Base-by-base conservation (phyloP, 2,888 invertebrate species). In the Cotesia congregata region DNA sequence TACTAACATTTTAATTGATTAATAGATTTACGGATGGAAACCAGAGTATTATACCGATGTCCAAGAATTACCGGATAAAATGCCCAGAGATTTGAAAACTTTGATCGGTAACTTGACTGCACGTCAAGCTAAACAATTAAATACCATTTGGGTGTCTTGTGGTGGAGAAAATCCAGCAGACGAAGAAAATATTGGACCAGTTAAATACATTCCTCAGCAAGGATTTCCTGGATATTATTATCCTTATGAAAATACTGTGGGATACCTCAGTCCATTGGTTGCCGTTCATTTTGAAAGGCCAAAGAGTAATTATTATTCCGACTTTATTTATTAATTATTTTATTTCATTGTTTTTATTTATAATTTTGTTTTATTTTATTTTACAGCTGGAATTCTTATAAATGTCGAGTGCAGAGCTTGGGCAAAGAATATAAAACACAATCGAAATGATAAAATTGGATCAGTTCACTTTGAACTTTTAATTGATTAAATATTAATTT, bases 101-200 rank as follows among this genome's bases (percentile, higher is more conserved):
- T 92, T 94, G 81, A 96, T 96, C 84, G 90, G 87, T 50, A 90
- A 91, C 62, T 90, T 91, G 82, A 92, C 90, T 84, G 90, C 87
- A 85, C 91, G 86, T 41, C 86, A 83, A 78, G 81, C 84, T 76
- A 90, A 90, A 30, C 86, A 95, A 93, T 90, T 95, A 79, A 94
- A 95, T 86, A 96, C 95, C 84, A 93, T 98, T 82, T 98, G 97
- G 95, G 93, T 99, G 9, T 95, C 96, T 4, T 99, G 98, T 89
- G 94, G 96, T 85, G 98, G 98, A 71, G 98, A 98, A 92, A 97
- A 96, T 90, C 95, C 97, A 0, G 95, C 96, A 0, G 98, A 98
- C 90, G 92, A 94, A 78, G 98, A 98, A 90, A 96, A 97, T 90
- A 93, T 98, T 81, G 98, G 98, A 0, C 94, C 94, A 1, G 92